A percentile compares a stretch with the other conserved stretches of the same genome.
These are phyloP conservation scores for Muraenolepis orangiensis DNA, from an alignment of 2,797 vertebrate species.

Conservation along the genomic window DNA sequence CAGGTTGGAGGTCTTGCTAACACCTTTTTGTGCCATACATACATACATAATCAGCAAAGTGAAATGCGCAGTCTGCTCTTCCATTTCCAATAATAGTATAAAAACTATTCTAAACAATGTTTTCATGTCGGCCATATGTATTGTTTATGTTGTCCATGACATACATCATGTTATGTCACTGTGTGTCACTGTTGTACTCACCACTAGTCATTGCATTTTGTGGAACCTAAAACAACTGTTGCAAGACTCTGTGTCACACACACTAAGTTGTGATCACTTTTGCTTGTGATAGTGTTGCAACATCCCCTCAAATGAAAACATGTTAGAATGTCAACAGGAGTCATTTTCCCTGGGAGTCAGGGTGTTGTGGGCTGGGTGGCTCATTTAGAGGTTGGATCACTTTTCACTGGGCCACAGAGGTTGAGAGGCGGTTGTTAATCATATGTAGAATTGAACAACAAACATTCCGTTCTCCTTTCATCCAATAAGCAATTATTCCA, in stretches of 20 bases:
- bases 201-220: neutral
- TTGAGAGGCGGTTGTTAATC: neutral
- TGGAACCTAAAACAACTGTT: neutral
- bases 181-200: neutral
- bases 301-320: neutral
- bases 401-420: slow-evolving; percentile 4
- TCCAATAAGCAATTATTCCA: neutral
- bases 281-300: neutral
- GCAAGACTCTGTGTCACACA: neutral
- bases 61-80: neutral
- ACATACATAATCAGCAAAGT: neutral
- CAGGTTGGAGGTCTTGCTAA: neutral
- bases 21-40: neutral
- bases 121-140: neutral
- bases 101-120: neutral
- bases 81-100: neutral
- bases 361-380: neutral
- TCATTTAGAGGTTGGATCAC: neutral
- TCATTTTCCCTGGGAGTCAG: neutral
- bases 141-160: neutral
- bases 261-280: neutral
- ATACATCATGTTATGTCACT: neutral
- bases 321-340: neutral
- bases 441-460: neutral
- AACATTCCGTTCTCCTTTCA: neutral